Conservation (phyloP, 2,797 vertebrate species). For the Euphonia xanthogaster region DNA sequence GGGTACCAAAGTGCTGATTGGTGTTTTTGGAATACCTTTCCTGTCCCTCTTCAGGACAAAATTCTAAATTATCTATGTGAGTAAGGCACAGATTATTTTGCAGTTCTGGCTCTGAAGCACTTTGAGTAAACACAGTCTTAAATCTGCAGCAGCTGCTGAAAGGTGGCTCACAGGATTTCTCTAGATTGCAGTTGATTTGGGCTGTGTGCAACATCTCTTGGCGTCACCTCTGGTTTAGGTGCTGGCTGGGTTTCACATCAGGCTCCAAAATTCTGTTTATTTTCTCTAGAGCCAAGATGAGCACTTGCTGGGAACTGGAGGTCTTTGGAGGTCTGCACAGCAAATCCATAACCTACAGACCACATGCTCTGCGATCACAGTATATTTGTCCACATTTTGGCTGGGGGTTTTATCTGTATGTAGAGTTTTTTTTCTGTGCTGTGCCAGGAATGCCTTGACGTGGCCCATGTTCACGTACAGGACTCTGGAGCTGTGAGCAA, state of each 20-base stretch:
- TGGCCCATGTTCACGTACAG: rapidly evolving
- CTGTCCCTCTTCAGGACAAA: neutral
- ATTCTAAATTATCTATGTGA: neutral
- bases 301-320: neutral
- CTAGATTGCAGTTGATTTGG: neutral
- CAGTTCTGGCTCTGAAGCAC: neutral
- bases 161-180: neutral
- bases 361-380: neutral
- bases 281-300: neutral
- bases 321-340: neutral
- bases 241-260: neutral
- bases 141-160: conserved; percentile 7
- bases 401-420: neutral
- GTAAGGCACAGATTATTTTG: neutral
- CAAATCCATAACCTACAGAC: neutral
- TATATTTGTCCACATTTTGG: neutral
- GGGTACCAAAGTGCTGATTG: neutral
- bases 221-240: neutral
- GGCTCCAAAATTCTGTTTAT: neutral
- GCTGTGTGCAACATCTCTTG: neutral
- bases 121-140: neutral
- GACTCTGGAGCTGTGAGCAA: neutral
- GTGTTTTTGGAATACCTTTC: neutral
- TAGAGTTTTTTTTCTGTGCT: neutral
- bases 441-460: neutral